These are phyloP conservation scores for Chrosomus eos DNA, from an alignment of 2,797 vertebrate species.

Conservation along the genomic window DNA sequence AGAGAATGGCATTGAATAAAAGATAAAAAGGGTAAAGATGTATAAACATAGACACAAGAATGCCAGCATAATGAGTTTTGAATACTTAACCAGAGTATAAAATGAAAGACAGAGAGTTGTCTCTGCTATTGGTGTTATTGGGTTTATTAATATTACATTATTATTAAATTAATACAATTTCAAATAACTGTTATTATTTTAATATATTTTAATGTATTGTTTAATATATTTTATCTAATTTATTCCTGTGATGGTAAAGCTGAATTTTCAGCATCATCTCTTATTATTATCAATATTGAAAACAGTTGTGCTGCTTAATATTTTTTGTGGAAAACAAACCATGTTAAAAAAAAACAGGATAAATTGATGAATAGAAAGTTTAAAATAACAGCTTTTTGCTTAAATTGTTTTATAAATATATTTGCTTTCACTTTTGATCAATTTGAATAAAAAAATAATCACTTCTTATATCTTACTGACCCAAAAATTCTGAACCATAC, in stretches of 20 bases:
- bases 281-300: neutral
- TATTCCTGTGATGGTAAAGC: neutral
- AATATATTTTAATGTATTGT: neutral
- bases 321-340: too few species aligned
- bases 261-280: neutral
- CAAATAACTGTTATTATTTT: neutral
- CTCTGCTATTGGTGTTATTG: neutral
- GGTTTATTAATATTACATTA: neutral
- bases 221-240: neutral
- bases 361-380: neutral
- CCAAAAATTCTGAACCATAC: neutral
- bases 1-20: neutral
- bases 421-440: neutral
- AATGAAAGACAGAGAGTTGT: neutral
- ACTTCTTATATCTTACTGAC: too few species aligned
- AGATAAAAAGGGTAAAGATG: neutral
- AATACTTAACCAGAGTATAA: neutral
- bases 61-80: neutral
- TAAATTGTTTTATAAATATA: neutral
- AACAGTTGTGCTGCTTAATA: too few species aligned
- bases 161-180: neutral
- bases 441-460: neutral
- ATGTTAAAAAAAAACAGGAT: fast-evolving
- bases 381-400: too few species aligned
- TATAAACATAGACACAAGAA: neutral